Evolutionary conservation across 2,113 vertebrate genomes (phyloP), one percentile per base, ranked within the genome.

Genomic region (Dipodomys merriami): DNA sequence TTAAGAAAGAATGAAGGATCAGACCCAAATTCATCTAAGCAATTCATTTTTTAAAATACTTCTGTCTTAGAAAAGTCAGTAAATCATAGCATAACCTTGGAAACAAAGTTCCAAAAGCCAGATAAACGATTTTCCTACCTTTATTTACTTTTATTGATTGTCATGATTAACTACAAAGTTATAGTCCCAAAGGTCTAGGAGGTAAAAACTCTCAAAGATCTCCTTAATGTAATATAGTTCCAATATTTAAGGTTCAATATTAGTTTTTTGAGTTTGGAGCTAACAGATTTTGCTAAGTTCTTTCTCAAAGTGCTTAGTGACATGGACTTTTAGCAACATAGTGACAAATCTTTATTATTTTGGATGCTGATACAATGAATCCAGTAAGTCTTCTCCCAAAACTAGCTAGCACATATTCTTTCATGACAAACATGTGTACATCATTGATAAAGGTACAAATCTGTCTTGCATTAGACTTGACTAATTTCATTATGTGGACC

Each of bases 1-100:
- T 88, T 65, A 91, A 83, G 83, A 76, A 91, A 94, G 67, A 90
- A 46, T 5, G 25, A 77, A 90, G 53, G 20, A 46, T 60, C 35
- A 71, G 15, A 69, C 22, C 74, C 33, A 53, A 39, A 39, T 95
- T 94, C 30, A 91, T 65, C 68, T 89, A 82, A 25, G n/a, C 10
- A 30, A 95, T 95, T 44, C 23, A 96, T 67, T 25, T 94, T 12
- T 39, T 39, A 39, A 39, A 39, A 39, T 7, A 67, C 65, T 27
- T 95, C 76, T 69, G 29, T 87, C 87, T 84, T 72, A 71, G 22
- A 49, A 94, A 93, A 94, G 80, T 78, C 2, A 93, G 49, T 93
- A 92, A 95, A 76, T 78, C 2, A 93, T 0, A 7, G 53, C n/a
- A 83, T 91, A 94, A 30, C 9, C 62, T 30, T 83, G 86, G 65